A percentile compares a stretch with the other conserved stretches of the same genome.
These are phyloP conservation scores for Siniperca obscura DNA, from an alignment of 2,797 vertebrate species.

Conservation along the genomic window DNA sequence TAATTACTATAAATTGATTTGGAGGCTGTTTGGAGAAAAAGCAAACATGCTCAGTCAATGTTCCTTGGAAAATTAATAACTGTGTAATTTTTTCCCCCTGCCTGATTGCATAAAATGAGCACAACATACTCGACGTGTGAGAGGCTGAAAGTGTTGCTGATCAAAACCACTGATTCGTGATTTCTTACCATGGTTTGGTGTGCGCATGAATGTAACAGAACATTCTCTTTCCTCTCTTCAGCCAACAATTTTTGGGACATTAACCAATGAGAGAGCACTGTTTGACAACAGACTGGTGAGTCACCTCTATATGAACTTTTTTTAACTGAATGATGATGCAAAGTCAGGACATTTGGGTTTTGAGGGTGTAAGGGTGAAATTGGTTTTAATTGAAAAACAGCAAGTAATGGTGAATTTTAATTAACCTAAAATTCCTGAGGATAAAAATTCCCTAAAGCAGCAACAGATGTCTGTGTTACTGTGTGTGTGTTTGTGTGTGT, in stretches of 20 bases:
- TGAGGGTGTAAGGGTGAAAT: neutral
- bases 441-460: slow-evolving; percentile 29
- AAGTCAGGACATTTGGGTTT: slow-evolving; percentile 17
- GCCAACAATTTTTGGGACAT: slow-evolving; percentile 41
- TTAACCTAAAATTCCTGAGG: slow-evolving; percentile 24
- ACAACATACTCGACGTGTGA: neutral
- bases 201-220: neutral
- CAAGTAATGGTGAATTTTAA: slow-evolving; percentile 15
- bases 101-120: neutral
- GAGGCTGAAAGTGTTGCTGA: neutral
- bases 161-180: neutral
- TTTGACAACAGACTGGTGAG: slow-evolving; percentile 61
- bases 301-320: neutral
- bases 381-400: slow-evolving; percentile 27
- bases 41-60: no score
- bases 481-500: neutral
- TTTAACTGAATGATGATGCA: neutral
- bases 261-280: slow-evolving; percentile 32
- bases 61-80: neutral
- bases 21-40: neutral
- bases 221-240: slow-evolving; percentile 24
- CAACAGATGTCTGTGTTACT: slow-evolving; percentile 23
- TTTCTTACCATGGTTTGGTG: neutral
- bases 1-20: neutral
- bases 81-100: neutral